Base-by-base conservation (phyloP, 2,113 vertebrate species). In the Tonatia bakeri region DNA sequence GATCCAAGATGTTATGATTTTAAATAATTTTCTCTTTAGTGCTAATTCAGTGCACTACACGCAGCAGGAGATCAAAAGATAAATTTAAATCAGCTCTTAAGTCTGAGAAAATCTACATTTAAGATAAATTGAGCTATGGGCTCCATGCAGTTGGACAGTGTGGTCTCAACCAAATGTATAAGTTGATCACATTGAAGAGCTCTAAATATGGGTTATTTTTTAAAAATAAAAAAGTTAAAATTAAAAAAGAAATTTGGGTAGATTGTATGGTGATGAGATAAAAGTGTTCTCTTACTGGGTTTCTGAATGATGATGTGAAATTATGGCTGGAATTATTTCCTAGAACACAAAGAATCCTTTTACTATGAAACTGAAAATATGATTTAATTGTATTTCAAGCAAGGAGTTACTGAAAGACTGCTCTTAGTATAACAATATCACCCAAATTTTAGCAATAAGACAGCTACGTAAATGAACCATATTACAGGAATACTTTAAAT, bases 21-120 rank as follows among this genome's bases (percentile, higher is more conserved):
- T 77, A 79, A 87, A 95, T 54, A 67, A 76, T 70, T n/a, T 40
- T 70, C 50, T 67, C 67, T 92, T 95, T 73, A 90, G 65, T 88
- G 67, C 61, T 88, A 90, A 82, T 76, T 92, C 75, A 76, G 36
- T 89, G 50, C 70, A 40, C 22, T 59, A 80, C 4, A 15, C 83
- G 93, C 61, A 93, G 64, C 70, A 92, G 83, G 93, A 59, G 80
- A 92, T 93, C 80, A 95, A 88, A 91, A 83, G 47, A 72, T 81
- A 87, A 77, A 93, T 92, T 95, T 96, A 96, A 97, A 94, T 87
- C 45, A 94, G 85, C 77, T 86, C 73, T 89, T 75, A 79, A 80
- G 52, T 79, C 80, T 93, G 70, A 33, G 80, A 97, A 96, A 95
- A 73, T 76, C 65, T 67, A 86, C 54, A 40, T 80, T 96, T 87